Base-by-base conservation (phyloP, 2,113 vertebrate genomes). In the Psephotus haematonotus region DNA sequence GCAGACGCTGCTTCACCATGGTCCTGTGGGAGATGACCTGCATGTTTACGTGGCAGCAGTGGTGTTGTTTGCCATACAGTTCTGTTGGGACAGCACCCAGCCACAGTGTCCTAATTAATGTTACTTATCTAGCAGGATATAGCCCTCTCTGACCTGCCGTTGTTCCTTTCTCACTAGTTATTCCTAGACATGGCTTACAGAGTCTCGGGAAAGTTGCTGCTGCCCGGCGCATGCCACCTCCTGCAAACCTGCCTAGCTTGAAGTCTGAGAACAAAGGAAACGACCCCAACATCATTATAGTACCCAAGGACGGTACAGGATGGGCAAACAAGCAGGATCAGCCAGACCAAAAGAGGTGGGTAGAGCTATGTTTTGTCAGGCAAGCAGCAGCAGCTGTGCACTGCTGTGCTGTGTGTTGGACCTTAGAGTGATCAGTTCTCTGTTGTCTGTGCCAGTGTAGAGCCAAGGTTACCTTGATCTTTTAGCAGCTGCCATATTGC, bases 311-410 rank as follows among this genome's bases (percentile, higher is more conserved):
- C 99, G 99, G 99, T 94, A 99, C 99, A 98, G 99, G 99, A 99
- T 99, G 99, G 99, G 99, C 99, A 98, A 99, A 99, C 99, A 99
- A 99, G 98, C 99, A 99, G 98, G 99, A 99, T 96, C 99, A 99
- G 97, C 98, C 98, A 98, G 99, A 99, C 98, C 99, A 99, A 99
- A 99, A 99, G 99, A 99, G 98, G 99, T 99, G 78, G 72, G 96
- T 37, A 23, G 52, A 53, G 24, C 7, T 15, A 28, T 22, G 10
- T 44, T 84, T 50, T 72, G 55, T 29, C 85, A 85, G 43, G 31
- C 69, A 68, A 35, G 43, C 87, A 82, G 46, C n/a, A 28, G 72
- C 31, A 55, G 17, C 62, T 86, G 20, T 28, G 41, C 18, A 2
- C 37, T 35, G 29, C 41, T 49, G 29, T 60, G 69, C 52, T 71